Evolutionary conservation across 2,113 vertebrate species (phyloP).

Genomic region (Anhinga rufa): DNA sequence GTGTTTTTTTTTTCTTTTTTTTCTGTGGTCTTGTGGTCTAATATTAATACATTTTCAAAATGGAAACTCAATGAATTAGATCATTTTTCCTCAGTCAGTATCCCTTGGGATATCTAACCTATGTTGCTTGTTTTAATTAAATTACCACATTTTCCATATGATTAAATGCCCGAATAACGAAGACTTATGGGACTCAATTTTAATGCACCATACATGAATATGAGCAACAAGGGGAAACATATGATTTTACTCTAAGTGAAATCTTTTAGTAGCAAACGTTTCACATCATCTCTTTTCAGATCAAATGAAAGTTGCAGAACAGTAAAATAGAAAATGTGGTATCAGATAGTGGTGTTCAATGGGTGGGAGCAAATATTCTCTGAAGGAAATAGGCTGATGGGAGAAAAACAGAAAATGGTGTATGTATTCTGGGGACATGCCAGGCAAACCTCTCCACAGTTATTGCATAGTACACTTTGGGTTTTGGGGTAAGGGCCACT

Average conservation of each 20-base stretch:
- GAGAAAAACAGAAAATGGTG: neutral
- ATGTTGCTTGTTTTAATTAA: conserved; percentile 76
- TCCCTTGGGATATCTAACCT: conserved; percentile 59
- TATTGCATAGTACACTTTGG: neutral
- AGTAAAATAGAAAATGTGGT: neutral
- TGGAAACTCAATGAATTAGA: conserved; percentile 70
- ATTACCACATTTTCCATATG: conserved; percentile 76
- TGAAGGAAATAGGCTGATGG: neutral
- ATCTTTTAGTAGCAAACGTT: conserved; percentile 47
- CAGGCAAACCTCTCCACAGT: neutral
- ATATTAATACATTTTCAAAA: conserved; percentile 72
- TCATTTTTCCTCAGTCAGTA: conserved; percentile 65
- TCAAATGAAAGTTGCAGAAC: neutral
- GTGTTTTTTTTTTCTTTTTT: conserved; percentile 25
- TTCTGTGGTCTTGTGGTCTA: conserved; percentile 58
- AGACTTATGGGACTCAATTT: conserved; percentile 64
- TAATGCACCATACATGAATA: conserved; percentile 43
- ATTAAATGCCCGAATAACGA: conserved; percentile 74
- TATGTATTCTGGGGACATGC: neutral
- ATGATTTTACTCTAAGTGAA: conserved; percentile 66
- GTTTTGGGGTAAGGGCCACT: neutral
- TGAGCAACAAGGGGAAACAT: conserved; percentile 15
- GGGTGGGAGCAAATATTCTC: neutral
- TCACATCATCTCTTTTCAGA: conserved; percentile 4
- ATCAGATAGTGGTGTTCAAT: neutral